A percentile compares a stretch with the other conserved stretches of the same genome.
Conservation (phyloP, 1,140 invertebrate species). For the Monochamus saltuarius region DNA sequence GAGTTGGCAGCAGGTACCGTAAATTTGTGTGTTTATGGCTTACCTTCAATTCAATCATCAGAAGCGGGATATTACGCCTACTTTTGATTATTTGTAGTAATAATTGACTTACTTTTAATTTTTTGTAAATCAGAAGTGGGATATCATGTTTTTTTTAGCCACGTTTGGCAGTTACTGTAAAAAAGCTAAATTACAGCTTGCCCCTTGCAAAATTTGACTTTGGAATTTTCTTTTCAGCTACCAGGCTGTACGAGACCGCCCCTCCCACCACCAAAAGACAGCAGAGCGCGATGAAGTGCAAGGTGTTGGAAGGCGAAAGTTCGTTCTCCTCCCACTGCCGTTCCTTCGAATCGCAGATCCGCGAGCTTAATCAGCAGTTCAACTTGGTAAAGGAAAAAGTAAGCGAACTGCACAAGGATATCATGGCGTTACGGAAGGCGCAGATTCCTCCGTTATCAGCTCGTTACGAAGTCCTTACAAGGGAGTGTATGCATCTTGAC, state of each 20-base stretch:
- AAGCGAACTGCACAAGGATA: conserved; percentile 63
- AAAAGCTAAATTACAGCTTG: no score
- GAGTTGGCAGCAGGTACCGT: conserved; percentile 43
- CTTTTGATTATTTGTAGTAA: no score
- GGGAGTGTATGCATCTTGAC: conserved; percentile 64
- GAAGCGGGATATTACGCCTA: no score
- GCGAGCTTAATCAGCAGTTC: conserved; percentile 63
- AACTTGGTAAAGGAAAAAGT: conserved; percentile 65
- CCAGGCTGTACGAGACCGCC: conserved; percentile 46
- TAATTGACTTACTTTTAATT: no score
- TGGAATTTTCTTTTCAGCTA: conserved; percentile 31
- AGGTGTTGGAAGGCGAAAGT: conserved; percentile 56
- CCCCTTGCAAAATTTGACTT: no score
- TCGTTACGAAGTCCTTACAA: conserved; percentile 60
- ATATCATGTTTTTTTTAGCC: no score
- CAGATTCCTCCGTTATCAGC: conserved; percentile 60
- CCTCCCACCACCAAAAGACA: conserved; percentile 54
- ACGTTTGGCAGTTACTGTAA: no score
- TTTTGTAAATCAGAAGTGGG: conserved; percentile 3
- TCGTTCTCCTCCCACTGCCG: conserved; percentile 68
- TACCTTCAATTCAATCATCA: no score
- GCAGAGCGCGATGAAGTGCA: conserved; percentile 52
- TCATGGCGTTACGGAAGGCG: conserved; percentile 56
- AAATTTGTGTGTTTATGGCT: neutral
- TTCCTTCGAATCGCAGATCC: conserved; percentile 64